phyloP scores from a whole-genome alignment of 2,888 invertebrate genomes.

The Torymus tubicola region DNA sequence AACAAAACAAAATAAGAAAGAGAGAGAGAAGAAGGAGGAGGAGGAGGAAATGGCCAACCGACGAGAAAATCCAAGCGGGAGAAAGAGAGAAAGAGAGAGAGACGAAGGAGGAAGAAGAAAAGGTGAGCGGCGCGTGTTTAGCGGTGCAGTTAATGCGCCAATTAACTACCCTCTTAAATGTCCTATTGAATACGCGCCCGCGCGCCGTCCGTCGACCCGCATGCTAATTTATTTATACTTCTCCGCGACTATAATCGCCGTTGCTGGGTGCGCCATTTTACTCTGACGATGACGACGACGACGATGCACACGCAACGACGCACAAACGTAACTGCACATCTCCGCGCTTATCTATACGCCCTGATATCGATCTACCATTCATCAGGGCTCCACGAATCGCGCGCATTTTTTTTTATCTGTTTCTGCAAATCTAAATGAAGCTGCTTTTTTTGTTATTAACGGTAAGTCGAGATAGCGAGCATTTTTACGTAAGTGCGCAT shows the following conservation, averaged over 20 bases:
- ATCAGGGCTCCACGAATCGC: slow-evolving; percentile 13
- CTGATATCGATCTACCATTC: slow-evolving; percentile 49
- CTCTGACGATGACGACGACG: not conserved
- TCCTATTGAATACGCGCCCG: slow-evolving; percentile 57
- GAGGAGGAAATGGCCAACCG: slow-evolving; percentile 18
- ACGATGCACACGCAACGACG: slow-evolving; percentile 40
- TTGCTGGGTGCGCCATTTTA: slow-evolving; percentile 13
- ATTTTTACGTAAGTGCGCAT: not conserved
- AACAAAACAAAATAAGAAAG: slow-evolving; percentile 39
- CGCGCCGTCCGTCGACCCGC: slow-evolving; percentile 43
- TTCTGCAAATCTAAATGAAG: slow-evolving; percentile 39
- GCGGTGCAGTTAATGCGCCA: slow-evolving; percentile 62
- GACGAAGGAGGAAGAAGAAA: slow-evolving; percentile 26
- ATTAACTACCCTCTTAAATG: slow-evolving; percentile 63
- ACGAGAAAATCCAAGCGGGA: no score
- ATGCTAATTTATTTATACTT: slow-evolving; percentile 61
- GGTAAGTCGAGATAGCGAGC: slow-evolving; percentile 1
- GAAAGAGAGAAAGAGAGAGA: slow-evolving; percentile 29
- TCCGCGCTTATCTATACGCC: slow-evolving; percentile 4
- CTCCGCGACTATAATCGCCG: slow-evolving; percentile 46
- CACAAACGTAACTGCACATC: slow-evolving; percentile 40
- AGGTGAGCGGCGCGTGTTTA: slow-evolving; percentile 52
- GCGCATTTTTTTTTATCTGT: slow-evolving; percentile 40
- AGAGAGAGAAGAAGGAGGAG: no score
- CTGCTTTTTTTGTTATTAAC: slow-evolving; percentile 31